Evolutionary conservation across 1,140 invertebrate genomes (phyloP).

Genomic region (Trichoplusia ni): DNA sequence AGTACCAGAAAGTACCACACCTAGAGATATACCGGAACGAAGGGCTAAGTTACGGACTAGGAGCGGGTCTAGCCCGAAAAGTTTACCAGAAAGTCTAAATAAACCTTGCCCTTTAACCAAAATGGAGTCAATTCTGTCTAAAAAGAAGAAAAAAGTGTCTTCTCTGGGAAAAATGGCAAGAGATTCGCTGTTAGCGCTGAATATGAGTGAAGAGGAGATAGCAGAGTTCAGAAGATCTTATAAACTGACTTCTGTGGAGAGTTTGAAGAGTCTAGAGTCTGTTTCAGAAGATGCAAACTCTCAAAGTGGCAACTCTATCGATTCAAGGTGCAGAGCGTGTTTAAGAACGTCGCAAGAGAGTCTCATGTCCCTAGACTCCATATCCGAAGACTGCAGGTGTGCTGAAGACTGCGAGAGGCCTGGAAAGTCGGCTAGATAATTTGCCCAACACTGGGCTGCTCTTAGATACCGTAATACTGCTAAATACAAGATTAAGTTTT

Average conservation of each 20-base stretch:
- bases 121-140: conserved; percentile 63
- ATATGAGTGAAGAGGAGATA: conserved; percentile 78
- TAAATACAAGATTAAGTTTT: too few relatives aligned
- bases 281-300: conserved; percentile 77
- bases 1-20: conserved; percentile 66
- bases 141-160: conserved; percentile 73
- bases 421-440: conserved; percentile 53
- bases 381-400: conserved; percentile 72
- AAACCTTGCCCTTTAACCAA: conserved; percentile 65
- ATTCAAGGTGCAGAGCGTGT: conserved; percentile 71
- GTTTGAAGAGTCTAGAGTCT: conserved; percentile 71
- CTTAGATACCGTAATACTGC: too few relatives aligned
- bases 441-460: too few relatives aligned
- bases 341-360: conserved; percentile 74
- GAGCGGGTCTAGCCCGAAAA: conserved; percentile 75
- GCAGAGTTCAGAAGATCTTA: conserved; percentile 69
- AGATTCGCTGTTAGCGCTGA: conserved; percentile 73
- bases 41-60: conserved; percentile 55
- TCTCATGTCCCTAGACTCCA: conserved; percentile 75
- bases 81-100: conserved; percentile 71
- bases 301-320: conserved; percentile 69
- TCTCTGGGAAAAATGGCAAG: conserved; percentile 75
- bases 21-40: conserved; percentile 67
- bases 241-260: conserved; percentile 74
- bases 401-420: conserved; percentile 56